Conservation (phyloP, 2,888 invertebrate genomes). For the Artemia sp. region DNA sequence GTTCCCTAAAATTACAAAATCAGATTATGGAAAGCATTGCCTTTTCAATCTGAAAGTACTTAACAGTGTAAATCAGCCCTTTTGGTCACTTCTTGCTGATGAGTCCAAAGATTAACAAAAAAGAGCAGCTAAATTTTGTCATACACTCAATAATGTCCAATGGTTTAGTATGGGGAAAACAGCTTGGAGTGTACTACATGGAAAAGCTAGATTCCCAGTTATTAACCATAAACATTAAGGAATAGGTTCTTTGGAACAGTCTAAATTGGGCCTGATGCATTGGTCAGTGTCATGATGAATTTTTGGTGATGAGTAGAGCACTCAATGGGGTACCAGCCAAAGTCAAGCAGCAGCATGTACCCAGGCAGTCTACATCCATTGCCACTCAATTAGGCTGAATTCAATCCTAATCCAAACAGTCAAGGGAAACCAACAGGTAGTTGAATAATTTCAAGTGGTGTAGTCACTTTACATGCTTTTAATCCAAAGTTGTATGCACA, state of each 20-base stretch:
- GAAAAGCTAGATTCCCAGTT: slow-evolving; percentile 14
- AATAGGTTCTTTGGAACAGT: slow-evolving; percentile 6
- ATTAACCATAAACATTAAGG: slow-evolving; percentile 9
- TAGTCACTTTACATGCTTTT: slow-evolving; percentile 17
- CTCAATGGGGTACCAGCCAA: too few relatives aligned
- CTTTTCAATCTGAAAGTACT: slow-evolving; percentile 14
- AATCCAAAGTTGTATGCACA: not conserved
- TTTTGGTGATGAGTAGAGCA: too few relatives aligned
- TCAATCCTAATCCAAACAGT: slow-evolving; percentile 19
- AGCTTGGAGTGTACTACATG: slow-evolving; percentile 1
- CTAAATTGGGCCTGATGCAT: slow-evolving; percentile 17
- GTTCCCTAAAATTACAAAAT: slow-evolving; percentile 21
- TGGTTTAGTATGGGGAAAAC: slow-evolving; percentile 16
- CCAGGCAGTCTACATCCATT: slow-evolving; percentile 19
- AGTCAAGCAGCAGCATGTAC: too few relatives aligned
- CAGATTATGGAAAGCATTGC: slow-evolving; percentile 22
- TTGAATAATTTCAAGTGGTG: slow-evolving; percentile 6
- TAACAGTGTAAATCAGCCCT: slow-evolving; percentile 10
- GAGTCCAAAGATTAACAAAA: slow-evolving; percentile 17
- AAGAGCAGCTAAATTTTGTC: slow-evolving; percentile 23
- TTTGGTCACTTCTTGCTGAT: slow-evolving; percentile 22
- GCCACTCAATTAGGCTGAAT: slow-evolving; percentile 20
- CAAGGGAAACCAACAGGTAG: not conserved
- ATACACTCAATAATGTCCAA: not conserved
- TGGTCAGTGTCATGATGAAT: slow-evolving; percentile 21